Percentiles rank a stretch among this genome's conserved stretches.
phyloP scores from a whole-genome alignment of 2,113 vertebrate species.

The Trochalopteron elliotii region DNA sequence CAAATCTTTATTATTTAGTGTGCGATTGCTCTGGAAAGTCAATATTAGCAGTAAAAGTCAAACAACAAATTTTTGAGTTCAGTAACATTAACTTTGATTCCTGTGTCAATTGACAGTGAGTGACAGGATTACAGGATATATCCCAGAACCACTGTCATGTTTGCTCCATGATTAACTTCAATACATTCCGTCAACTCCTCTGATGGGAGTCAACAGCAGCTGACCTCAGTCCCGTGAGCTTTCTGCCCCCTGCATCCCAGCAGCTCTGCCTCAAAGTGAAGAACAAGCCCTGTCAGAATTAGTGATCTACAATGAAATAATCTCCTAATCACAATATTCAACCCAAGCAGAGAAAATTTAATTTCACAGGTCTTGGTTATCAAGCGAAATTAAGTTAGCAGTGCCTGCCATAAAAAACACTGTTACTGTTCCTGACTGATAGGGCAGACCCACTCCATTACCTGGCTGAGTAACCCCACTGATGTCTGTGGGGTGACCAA shows the following conservation, averaged over 20 bases:
- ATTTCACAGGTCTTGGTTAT: constrained; percentile 48
- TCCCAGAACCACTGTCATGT: not conserved
- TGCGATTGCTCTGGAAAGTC: not conserved
- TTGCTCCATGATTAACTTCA: not conserved
- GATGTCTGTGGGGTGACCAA: not conserved
- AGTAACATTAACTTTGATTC: not conserved
- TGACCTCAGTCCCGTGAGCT: not conserved
- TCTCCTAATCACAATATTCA: not conserved
- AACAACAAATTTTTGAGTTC: not conserved
- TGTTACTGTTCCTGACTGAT: not conserved
- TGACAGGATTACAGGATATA: not conserved
- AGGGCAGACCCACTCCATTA: not conserved
- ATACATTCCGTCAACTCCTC: not conserved
- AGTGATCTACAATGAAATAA: not conserved
- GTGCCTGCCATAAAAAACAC: not conserved
- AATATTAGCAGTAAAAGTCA: not conserved
- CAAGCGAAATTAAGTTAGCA: not conserved
- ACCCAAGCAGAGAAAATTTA: constrained; percentile 10
- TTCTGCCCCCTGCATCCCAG: not conserved
- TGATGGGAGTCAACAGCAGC: not conserved
- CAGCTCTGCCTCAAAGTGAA: not conserved
- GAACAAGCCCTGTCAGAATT: not conserved
- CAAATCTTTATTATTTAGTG: not conserved
- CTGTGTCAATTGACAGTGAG: not conserved
- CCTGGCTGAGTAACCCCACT: not conserved